These are phyloP conservation scores for Rhodinocichla rosea DNA, from an alignment of 2,113 vertebrate genomes.

Conservation along the genomic window DNA sequence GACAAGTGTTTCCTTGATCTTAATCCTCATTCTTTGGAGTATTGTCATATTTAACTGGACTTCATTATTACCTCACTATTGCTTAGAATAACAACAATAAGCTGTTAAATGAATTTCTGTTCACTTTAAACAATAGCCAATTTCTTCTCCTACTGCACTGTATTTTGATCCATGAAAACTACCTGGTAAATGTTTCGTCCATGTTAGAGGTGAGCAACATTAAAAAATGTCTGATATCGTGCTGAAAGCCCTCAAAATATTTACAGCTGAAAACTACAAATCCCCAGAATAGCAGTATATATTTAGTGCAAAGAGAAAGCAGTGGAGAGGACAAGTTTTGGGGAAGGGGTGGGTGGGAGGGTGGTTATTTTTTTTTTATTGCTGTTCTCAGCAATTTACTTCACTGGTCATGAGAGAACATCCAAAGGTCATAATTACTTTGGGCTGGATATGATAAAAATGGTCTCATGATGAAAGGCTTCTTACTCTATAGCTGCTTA, in stretches of 20 bases:
- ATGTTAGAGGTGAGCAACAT: background rate
- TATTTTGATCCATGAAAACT: background rate
- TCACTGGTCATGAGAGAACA: background rate
- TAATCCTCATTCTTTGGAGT: background rate
- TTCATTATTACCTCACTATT: background rate
- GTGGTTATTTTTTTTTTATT: background rate
- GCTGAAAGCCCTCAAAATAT: background rate
- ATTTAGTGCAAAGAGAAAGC: background rate
- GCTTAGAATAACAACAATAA: background rate
- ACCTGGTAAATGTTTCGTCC: background rate
- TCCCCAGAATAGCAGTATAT: background rate
- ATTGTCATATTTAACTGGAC: background rate
- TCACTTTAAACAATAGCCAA: background rate
- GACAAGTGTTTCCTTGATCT: background rate
- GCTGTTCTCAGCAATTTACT: background rate
- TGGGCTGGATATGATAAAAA: background rate
- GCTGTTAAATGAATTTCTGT: background rate
- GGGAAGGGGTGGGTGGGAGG: accelerated
- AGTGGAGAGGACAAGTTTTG: background rate
- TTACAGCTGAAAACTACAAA: background rate
- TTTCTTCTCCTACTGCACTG: background rate
- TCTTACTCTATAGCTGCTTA: background rate
- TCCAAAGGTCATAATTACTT: background rate
- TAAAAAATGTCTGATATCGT: background rate
- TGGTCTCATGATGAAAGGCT: background rate